Evolutionary conservation across 2,888 invertebrate genomes (phyloP).

Genomic region (Slavum lentiscoides): DNA sequence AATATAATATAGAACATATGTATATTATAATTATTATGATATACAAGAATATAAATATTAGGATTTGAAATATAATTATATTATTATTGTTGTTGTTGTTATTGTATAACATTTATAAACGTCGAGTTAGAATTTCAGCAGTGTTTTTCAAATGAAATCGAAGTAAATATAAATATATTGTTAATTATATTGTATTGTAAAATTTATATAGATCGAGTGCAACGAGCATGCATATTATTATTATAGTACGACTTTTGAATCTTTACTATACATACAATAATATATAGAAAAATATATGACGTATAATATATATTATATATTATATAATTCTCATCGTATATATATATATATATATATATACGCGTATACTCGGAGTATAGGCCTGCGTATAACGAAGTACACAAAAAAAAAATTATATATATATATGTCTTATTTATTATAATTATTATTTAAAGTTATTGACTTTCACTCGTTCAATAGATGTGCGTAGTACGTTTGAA

Average conservation of each 20-base stretch:
- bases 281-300: background rate
- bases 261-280: background rate
- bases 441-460: background rate
- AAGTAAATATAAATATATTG: conserved; percentile 16
- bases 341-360: no score
- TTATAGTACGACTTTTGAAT: conserved; percentile 27
- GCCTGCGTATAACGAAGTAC: background rate
- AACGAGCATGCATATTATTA: background rate
- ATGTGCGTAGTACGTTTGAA: background rate
- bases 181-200: conserved; percentile 31
- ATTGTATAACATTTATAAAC: conserved; percentile 51
- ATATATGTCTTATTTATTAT: background rate
- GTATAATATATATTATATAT: background rate
- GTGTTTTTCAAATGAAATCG: conserved; percentile 23
- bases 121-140: conserved; percentile 42
- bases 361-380: background rate
- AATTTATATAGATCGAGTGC: conserved; percentile 27
- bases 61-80: conserved; percentile 16
- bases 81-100: conserved; percentile 52
- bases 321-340: no score
- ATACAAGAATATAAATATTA: conserved; percentile 24
- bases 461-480: conserved; percentile 20
- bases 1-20: conserved; percentile 18
- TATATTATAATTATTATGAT: conserved; percentile 34
- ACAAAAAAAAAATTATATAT: background rate